These are phyloP conservation scores for Rattus norvegicus DNA, from an alignment of 2,113 vertebrate genomes.

Conservation along the genomic window GRCr8 NC_086025.1:48881001-48881500, in stretches of 20 bases:
- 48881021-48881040: background rate
- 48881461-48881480: background rate
- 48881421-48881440: background rate
- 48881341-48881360: background rate
- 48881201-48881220: too few species aligned
- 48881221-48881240: background rate
- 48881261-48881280: background rate
- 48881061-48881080: background rate
- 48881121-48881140: too few species aligned
- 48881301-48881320: background rate
- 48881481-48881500: background rate
- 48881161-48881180: too few species aligned
- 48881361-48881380: conserved; percentile 12
- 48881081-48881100: background rate
- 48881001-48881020: background rate
- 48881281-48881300: background rate
- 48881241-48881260: background rate
- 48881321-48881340: background rate
- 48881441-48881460: background rate
- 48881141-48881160: too few species aligned
- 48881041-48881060: background rate
- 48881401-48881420: background rate
- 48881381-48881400: background rate
- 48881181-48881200: background rate
- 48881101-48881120: too few species aligned